Percentiles rank a stretch among this genome's conserved stretches.
These are phyloP conservation scores for Eretmochelys imbricata DNA, from an alignment of 2,113 vertebrate species.

Conservation along the genomic window DNA sequence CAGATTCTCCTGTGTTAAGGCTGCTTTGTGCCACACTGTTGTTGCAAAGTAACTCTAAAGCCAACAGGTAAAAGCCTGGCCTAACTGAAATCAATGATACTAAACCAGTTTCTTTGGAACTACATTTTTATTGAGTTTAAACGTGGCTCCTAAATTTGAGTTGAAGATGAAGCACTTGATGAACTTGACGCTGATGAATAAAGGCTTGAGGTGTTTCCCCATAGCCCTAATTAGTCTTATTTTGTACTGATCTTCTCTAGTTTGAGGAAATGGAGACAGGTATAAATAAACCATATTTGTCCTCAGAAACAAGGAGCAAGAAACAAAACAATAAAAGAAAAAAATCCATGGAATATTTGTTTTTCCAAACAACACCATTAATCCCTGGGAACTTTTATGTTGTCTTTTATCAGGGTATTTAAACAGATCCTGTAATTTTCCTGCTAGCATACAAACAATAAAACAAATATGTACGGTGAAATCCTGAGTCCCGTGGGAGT, in stretches of 20 bases:
- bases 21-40: rapidly evolving
- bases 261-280: not conserved
- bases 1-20: not conserved
- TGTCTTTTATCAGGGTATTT: conserved; percentile 12
- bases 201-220: not conserved
- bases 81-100: not conserved
- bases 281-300: not conserved
- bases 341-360: not conserved
- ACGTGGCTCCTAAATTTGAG: not conserved
- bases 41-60: not conserved
- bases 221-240: not conserved
- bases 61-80: not conserved
- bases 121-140: not conserved
- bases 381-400: not conserved
- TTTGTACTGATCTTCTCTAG: not conserved
- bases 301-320: not conserved
- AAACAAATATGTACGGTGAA: not conserved
- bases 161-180: not conserved
- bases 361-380: not conserved
- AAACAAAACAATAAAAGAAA: not conserved
- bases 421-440: conserved; percentile 16
- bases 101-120: not conserved
- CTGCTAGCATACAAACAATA: not conserved
- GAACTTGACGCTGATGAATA: not conserved
- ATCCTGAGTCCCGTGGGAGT: not conserved